These are phyloP conservation scores for Ellobius talpinus DNA, from an alignment of 2,113 vertebrate species.

Conservation along the genomic window DNA sequence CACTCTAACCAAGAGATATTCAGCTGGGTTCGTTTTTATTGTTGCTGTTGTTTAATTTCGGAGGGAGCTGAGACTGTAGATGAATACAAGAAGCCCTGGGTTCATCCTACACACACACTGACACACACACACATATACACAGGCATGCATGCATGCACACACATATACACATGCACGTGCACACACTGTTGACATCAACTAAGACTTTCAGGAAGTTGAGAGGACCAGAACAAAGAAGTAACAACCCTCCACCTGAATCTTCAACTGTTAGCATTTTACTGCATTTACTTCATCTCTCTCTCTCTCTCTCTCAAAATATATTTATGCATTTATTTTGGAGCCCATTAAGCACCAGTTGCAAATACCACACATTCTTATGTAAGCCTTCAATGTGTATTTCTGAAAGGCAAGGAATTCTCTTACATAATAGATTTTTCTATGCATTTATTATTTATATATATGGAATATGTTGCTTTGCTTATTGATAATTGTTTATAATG, in stretches of 20 bases:
- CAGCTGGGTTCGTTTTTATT: background rate
- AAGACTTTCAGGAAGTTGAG: constrained; percentile 50
- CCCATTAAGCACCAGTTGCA: constrained; percentile 40
- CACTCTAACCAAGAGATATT: constrained; percentile 11
- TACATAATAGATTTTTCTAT: constrained; percentile 57
- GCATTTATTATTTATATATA: constrained; percentile 51
- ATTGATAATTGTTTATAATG: constrained; percentile 42
- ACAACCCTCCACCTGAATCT: background rate
- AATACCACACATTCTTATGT: constrained; percentile 27
- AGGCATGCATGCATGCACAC: too few relatives aligned
- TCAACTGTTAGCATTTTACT: constrained; percentile 2
- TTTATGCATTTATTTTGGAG: constrained; percentile 18
- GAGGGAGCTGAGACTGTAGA: background rate
- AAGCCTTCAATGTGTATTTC: constrained; percentile 55
- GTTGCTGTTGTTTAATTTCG: background rate
- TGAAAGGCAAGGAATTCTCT: constrained; percentile 58
- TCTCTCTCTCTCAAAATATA: background rate
- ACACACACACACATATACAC: background rate
- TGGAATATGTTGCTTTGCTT: constrained; percentile 22
- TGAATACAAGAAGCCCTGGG: background rate
- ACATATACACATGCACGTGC: too few relatives aligned
- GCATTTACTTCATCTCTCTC: constrained; percentile 3
- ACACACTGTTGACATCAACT: background rate
- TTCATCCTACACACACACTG: background rate
- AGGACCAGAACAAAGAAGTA: constrained; percentile 44